Evolutionary conservation across 2,113 vertebrate genomes (phyloP), one percentile per base, ranked within the genome.

Genomic region (Paramisgurnus dabryanus): DNA sequence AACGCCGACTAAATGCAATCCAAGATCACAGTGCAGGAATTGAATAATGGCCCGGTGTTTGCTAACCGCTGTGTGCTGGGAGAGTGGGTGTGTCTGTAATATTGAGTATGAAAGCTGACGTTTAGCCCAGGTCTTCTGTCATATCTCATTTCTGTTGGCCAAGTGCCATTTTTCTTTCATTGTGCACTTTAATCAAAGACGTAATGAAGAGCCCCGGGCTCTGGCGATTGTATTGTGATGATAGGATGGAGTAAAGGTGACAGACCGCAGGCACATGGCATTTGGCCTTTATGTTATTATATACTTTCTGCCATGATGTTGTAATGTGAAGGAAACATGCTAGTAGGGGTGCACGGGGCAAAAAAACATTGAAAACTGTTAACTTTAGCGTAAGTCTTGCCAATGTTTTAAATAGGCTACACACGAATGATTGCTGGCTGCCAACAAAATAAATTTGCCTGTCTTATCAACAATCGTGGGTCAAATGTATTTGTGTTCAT

Each of bases 91-190:
- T 45, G 45, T 77, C 47, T 66, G 18, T 61, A 50, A 68, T 81
- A 75, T 47, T 49, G 34, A 75, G 67, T 40, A 67, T 3, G 18
- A 11, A 41, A 39, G 47, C 45, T 65, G 40, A 67, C 40, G 40
- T 53, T 40, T 9, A 55, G 67, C 5, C 17, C 88, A 88, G 74
- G 80, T 84, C 86, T 83, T 88, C 86, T 85, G 84, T 76, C 85
- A 66, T 83, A 84, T 86, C 82, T 73, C 83, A 80, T 88, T 84
- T 82, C 82, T 85, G 73, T 83, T 89, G 90, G 91, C 88, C 86
- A 83, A 80, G 83, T 86, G 87, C 91, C 90, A 89, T 86, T 80
- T 89, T 88, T 88, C 89, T 90, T 88, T 90, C 89, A 90, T 39
- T 84, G 80, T 83, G 67, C 85, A 77, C 78, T 86, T 87, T 89